Evolutionary conservation across 2,113 vertebrate genomes (phyloP), one percentile per base, ranked within the genome.

Genomic region (Zonotrichia leucophrys): DNA sequence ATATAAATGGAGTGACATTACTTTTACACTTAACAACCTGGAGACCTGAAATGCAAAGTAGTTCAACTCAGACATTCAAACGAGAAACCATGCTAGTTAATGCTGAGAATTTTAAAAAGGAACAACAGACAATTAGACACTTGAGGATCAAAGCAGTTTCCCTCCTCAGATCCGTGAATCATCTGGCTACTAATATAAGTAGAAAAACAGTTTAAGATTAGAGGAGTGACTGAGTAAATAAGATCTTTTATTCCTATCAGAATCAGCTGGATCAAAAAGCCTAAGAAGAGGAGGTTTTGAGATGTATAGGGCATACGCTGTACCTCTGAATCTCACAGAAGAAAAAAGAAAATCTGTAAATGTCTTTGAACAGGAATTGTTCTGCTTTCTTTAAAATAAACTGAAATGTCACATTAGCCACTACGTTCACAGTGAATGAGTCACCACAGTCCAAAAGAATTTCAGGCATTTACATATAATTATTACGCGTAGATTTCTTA

Each of bases 361-460:
- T 2, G 3, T 33, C 23, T 62, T 74, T 44, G 59, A 42, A 59
- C 8, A 83, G 33, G 23, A 92, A 83, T 85, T 64, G 35, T 66
- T 92, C 60, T 75, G 42, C 39, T 94, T 87, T 76, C 81, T 92
- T 95, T 89, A 85, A 76, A 95, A 82, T 78, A 91, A 89, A 81
- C 76, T 55, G 50, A 89, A 96, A 91, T 31, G 64, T 89, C 52
- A 63, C 41, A 96, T 93, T 89, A 96, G 73, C 89, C 70, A 94
- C 63, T 69, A 88, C 41, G 73, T 94, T 79, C 85, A 85, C 0
- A 0, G 39, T 72, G 41, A 85, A 78, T 91, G 93, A 96, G 53
- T 94, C 91, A 97, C 25, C 62, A 79, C 35, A 91, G 84, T 30
- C 49, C 83, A 56, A 89, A 87, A 59, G 82, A 79, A 87, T 8